Conservation (phyloP, 1,140 invertebrate species). For the Drosophila bifasciata region DNA sequence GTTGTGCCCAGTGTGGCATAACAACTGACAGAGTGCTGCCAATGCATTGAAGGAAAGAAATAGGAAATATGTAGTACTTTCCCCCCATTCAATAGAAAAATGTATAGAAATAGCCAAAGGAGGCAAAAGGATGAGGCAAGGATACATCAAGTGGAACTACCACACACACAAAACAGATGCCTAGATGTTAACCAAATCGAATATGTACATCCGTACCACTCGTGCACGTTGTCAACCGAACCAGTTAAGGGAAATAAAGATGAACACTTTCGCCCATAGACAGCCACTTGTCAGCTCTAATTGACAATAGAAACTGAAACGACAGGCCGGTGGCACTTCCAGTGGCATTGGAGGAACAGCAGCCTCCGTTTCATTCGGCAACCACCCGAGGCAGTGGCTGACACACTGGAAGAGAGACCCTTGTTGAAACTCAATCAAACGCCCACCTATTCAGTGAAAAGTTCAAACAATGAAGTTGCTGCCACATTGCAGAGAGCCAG, state of each 20-base stretch:
- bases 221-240: conserved; percentile 20
- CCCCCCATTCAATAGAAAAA: too few relatives aligned
- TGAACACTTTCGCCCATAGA: conserved; percentile 39
- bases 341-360: not conserved
- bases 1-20: too few relatives aligned
- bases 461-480: conserved; percentile 77
- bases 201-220: conserved; percentile 1
- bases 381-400: conserved; percentile 13
- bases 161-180: not conserved
- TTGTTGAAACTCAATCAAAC: conserved; percentile 72
- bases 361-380: conserved; percentile 5
- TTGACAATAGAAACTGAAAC: conserved; percentile 52
- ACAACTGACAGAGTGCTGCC: too few relatives aligned
- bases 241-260: conserved; percentile 35
- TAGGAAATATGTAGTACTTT: too few relatives aligned
- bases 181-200: conserved; percentile 19
- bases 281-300: conserved; percentile 61
- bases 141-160: too few relatives aligned
- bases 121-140: too few relatives aligned
- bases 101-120: too few relatives aligned
- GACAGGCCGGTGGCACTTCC: not conserved
- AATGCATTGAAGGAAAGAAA: too few relatives aligned
- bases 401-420: conserved; percentile 14
- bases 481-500: conserved; percentile 27
- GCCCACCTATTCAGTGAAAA: conserved; percentile 66